Evolutionary conservation across 2,888 invertebrate species (phyloP), one percentile per base, ranked within the genome.

Genomic region (Drosophila rellima): DNA sequence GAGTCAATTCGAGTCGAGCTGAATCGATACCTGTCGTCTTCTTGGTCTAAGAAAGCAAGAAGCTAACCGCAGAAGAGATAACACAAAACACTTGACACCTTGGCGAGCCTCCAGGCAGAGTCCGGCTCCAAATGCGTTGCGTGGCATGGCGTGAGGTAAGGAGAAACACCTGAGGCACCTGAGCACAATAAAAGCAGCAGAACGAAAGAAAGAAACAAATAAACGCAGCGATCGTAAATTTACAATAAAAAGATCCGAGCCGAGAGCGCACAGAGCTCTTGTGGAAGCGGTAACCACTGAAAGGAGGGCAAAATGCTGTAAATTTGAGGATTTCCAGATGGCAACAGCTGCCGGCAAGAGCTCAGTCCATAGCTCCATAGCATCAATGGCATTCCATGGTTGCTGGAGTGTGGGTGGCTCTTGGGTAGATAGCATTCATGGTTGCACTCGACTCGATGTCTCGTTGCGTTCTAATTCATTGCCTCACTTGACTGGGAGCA

Each of bases 271-370:
- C 26, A 26, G 23, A 7, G 23, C n/a, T 29, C 18, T 26, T 31
- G 35, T 1, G 39, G 7, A 29, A 42, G 51, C 18, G 55, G 18
- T 18, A 5, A 35, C 17, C 62, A 51, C 67, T 70, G 64, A 70
- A 70, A 74, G 67, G 63, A 65, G 68, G 15, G 39, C 48, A 65
- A 47, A 29, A 62, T 56, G 72, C 55, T 83, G 89, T 86, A 86
- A 86, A 86, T 90, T 90, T 50, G 48, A 80, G 90, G 89, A 86
- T 86, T 88, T 80, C 48, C 70, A 72, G 80, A 60, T 75, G 88
- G 73, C 68, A 82, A 85, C 86, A 88, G 84, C 86, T 88, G 80
- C 55, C 20, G 56, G 23, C 5, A 15, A 17, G 33, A 39, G 11
- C 20, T 26, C 29, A 6, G 13, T n/a, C 13, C 20, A 13, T 13